Conservation (phyloP, 1,140 invertebrate genomes). For the Leptinotarsa texana region DNA sequence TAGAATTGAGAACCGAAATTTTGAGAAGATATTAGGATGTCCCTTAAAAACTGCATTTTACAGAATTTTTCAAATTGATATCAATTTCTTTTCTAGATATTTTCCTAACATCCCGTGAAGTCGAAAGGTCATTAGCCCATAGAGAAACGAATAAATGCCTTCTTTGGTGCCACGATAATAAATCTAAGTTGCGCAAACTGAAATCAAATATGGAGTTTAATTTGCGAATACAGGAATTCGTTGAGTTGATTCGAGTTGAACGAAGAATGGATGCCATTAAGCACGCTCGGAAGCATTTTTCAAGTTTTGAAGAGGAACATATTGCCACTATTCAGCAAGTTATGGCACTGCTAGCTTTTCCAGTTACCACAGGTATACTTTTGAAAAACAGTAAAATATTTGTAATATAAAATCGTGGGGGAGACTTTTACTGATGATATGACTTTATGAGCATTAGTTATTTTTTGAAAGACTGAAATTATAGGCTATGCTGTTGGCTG, state of each 20-base stretch:
- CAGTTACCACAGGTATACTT: slow-evolving; percentile 70
- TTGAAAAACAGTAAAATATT: no score
- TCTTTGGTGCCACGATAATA: slow-evolving; percentile 97
- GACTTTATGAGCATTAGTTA: no score
- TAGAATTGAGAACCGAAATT: no score
- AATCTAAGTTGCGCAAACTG: slow-evolving; percentile 92
- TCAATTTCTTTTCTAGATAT: slow-evolving; percentile 66
- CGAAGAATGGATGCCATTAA: slow-evolving; percentile 88
- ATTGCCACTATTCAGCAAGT: slow-evolving; percentile 87
- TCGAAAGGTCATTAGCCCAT: slow-evolving; percentile 76
- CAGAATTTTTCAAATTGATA: background rate
- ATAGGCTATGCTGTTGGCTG: no score
- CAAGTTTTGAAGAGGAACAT: slow-evolving; percentile 83
- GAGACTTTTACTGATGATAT: no score
- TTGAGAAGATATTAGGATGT: no score
- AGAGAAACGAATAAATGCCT: slow-evolving; percentile 87
- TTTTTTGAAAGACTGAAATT: no score
- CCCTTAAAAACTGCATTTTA: no score
- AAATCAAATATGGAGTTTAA: slow-evolving; percentile 91
- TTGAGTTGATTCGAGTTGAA: slow-evolving; percentile 88
- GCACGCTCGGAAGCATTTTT: slow-evolving; percentile 92
- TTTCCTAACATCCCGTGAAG: slow-evolving; percentile 87
- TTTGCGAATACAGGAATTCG: slow-evolving; percentile 88
- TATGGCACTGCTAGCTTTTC: slow-evolving; percentile 94
- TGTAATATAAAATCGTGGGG: no score